Conservation (phyloP, 2,113 vertebrate genomes). For the Zosterops japonicus region DNA sequence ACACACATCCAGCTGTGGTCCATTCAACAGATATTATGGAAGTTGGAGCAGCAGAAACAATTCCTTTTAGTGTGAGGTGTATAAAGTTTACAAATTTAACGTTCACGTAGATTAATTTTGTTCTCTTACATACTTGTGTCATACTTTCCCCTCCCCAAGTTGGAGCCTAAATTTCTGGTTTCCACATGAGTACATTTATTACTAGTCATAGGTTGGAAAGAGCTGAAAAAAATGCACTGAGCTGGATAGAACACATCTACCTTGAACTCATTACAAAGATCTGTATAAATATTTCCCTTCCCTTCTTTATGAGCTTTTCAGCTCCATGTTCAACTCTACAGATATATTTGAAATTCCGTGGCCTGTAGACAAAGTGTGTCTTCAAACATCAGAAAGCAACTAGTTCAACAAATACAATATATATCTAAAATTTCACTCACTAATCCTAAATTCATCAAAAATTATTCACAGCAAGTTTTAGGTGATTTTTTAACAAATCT, state of each 20-base stretch:
- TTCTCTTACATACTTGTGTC: not conserved
- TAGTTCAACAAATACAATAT: not conserved
- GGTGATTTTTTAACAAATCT: not conserved
- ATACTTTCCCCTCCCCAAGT: rapidly evolving
- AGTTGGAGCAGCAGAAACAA: not conserved
- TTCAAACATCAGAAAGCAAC: not conserved
- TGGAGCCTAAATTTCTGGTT: not conserved
- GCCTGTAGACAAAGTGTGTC: not conserved
- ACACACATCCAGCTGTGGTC: not conserved
- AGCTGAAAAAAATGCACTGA: not conserved
- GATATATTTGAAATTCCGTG: not conserved
- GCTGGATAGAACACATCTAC: not conserved
- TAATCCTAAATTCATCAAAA: not conserved
- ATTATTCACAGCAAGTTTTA: not conserved
- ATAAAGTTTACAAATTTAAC: not conserved
- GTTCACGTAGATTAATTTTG: not conserved
- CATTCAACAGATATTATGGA: not conserved
- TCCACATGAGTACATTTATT: not conserved
- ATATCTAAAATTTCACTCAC: not conserved
- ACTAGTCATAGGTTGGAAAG: not conserved
- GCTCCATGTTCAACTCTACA: not conserved
- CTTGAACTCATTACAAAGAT: not conserved
- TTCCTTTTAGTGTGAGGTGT: not conserved
- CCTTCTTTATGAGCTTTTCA: not conserved
- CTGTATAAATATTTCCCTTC: not conserved